Evolutionary conservation across 2,113 vertebrate genomes (phyloP).

Genomic region (Canis aureus): DNA sequence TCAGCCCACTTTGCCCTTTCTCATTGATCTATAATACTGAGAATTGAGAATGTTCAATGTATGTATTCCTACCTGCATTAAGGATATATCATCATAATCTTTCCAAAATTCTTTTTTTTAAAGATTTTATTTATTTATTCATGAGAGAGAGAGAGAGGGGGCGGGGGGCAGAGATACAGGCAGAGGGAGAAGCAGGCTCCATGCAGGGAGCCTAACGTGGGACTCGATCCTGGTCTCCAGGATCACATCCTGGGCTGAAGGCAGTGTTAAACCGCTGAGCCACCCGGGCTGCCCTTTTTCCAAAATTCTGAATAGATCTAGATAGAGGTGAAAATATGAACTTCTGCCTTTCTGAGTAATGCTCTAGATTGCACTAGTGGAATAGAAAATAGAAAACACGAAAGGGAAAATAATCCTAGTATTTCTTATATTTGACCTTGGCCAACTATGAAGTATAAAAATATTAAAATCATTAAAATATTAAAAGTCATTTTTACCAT

Average conservation of each 20-base stretch:
- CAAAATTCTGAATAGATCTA: constrained; percentile 40
- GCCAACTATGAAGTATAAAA: neutral
- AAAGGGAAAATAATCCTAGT: constrained; percentile 7
- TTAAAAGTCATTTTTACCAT: constrained; percentile 5
- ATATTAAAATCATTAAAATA: constrained; percentile 41
- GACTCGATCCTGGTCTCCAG: too few species aligned
- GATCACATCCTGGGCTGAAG: too few species aligned
- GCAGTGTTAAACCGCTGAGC: too few species aligned
- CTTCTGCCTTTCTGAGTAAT: neutral
- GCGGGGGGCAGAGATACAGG: too few species aligned
- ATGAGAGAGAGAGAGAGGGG: too few species aligned
- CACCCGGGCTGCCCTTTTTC: neutral
- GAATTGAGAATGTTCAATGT: neutral
- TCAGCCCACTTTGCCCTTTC: neutral
- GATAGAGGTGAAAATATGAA: constrained; percentile 20
- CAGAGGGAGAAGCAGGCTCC: too few species aligned
- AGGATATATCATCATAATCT: neutral
- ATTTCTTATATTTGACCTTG: neutral
- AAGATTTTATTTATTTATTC: too few species aligned
- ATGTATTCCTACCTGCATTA: neutral
- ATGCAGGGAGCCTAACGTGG: too few species aligned
- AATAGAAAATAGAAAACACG: constrained; percentile 47
- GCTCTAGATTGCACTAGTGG: neutral
- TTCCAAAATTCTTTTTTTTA: neutral
- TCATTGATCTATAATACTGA: neutral